phyloP scores from a whole-genome alignment of 2,888 invertebrate species.

The Hyalella azteca region DNA sequence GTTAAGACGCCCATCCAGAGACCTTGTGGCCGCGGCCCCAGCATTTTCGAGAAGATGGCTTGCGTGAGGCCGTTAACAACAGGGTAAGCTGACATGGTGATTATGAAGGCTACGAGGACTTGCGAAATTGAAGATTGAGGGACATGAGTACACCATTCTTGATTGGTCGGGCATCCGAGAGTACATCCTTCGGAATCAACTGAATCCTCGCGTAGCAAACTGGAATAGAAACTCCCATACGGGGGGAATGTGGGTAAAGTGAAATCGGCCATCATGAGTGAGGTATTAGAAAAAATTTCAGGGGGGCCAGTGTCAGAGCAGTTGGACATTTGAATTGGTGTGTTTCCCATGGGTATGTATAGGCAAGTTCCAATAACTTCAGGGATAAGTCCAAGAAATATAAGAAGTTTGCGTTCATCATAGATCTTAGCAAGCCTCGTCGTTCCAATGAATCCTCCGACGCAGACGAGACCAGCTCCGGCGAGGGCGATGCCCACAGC shows the following conservation, averaged over 20 bases:
- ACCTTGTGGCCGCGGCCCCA: conserved; percentile 81
- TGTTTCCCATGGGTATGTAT: conserved; percentile 70
- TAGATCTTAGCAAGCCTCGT: conserved; percentile 73
- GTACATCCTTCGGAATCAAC: neutral
- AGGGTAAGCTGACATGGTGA: conserved; percentile 83
- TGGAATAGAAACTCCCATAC: conserved; percentile 1
- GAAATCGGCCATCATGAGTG: neutral
- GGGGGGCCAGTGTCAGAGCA: neutral
- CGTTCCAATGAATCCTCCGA: conserved; percentile 72
- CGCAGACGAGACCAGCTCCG: conserved; percentile 77
- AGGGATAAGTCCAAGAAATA: conserved; percentile 82
- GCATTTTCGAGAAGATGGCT: conserved; percentile 85
- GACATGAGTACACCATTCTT: conserved; percentile 78
- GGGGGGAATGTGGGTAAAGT: neutral
- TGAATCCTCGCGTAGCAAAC: neutral
- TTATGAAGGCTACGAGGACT: conserved; percentile 77
- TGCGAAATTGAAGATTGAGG: conserved; percentile 75
- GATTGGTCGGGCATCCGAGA: conserved; percentile 62
- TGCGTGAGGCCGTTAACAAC: conserved; percentile 83
- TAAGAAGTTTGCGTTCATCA: conserved; percentile 76
- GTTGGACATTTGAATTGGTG: neutral
- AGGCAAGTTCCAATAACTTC: conserved; percentile 77
- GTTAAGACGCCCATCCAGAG: conserved; percentile 90
- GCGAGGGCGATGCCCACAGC: conserved; percentile 85
- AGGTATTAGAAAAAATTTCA: neutral